Evolutionary conservation across 1,140 invertebrate species (phyloP), one percentile per base, ranked within the genome.

Genomic region (Metopolophium dirhodum): DNA sequence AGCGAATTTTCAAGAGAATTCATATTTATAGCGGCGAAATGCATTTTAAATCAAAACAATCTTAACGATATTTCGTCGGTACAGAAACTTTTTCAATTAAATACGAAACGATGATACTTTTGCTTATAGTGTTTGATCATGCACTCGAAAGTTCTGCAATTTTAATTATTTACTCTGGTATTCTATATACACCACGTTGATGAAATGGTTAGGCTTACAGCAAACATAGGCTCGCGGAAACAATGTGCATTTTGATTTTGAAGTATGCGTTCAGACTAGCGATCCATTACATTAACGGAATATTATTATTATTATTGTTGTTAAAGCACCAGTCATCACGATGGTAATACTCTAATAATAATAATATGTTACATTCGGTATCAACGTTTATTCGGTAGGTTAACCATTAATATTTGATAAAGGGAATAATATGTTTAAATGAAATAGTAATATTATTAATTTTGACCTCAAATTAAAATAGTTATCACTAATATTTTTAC

Each of bases 11-110:
- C 2, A 26, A 85, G 82, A 23, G 8, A n/a, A 30, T 49, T n/a
- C 86, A 45, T n/a, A 89, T 35, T 89, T 26, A 77, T 77, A 26
- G 49, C 11, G 0, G 35, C 9, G 23, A 90, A 61, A 61, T 90
- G 26, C 9, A 87, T 54, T 54, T 22, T 23, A 89, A 89, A 89
- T 61, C 35, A 45, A 14, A 61, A 90, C 88, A 26, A 61, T 61
- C 35, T 90, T 90, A 57, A 54, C 35, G 87, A 35, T 54, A 54
- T 57, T 23, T 89, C 22, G 30, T 20, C n/a, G 7, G n/a, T 7
- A 51, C 8, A 30, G 11, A 90, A 90, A 90, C 51, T 90, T 90
- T 90, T 90, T 90, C 89, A 90, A 90, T 90, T 68, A 90, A 61
- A 90, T 26, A 26, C 88, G 35, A 37, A 57, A 57, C 14, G 26